Evolutionary conservation across 1,140 invertebrate species (phyloP).

Genomic region (Papilio xuthus): DNA sequence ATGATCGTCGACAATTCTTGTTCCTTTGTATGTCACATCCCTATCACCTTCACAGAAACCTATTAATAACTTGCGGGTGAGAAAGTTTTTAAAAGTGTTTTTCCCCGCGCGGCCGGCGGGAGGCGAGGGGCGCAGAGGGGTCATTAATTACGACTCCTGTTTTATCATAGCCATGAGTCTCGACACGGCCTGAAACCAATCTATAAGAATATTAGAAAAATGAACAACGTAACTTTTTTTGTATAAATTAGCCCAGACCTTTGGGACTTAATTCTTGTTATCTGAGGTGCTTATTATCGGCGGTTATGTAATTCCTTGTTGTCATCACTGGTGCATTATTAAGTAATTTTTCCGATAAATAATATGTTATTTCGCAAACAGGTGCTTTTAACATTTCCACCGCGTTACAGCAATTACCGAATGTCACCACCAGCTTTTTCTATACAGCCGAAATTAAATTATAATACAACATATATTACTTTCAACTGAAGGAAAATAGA

Average conservation of each 20-base stretch:
- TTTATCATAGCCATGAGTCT: constrained; percentile 23
- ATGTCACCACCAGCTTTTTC: constrained; percentile 60
- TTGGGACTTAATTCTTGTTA: neutral
- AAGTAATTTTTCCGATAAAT: too few species aligned
- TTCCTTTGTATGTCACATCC: constrained; percentile 44
- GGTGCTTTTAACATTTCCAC: constrained; percentile 46
- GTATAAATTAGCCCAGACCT: too few species aligned
- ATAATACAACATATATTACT: neutral
- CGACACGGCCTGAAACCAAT: constrained; percentile 51
- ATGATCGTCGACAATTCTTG: constrained; percentile 35
- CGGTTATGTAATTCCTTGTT: too few species aligned
- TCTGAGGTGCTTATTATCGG: too few species aligned
- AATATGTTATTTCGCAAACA: constrained; percentile 21
- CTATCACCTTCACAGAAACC: constrained; percentile 65
- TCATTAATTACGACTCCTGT: constrained; percentile 68
- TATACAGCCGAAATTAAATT: constrained; percentile 59
- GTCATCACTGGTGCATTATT: too few species aligned
- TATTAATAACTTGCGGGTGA: constrained; percentile 76
- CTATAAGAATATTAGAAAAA: neutral
- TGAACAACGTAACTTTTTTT: neutral
- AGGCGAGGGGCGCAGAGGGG: constrained; percentile 34
- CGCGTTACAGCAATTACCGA: constrained; percentile 60
- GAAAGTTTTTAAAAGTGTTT: constrained; percentile 77
- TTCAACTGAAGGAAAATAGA: constrained; percentile 25
- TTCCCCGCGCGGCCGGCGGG: constrained; percentile 54